These are phyloP conservation scores for Lophotriccus pileatus DNA, from an alignment of 2,797 vertebrate genomes.

Conservation along the genomic window DNA sequence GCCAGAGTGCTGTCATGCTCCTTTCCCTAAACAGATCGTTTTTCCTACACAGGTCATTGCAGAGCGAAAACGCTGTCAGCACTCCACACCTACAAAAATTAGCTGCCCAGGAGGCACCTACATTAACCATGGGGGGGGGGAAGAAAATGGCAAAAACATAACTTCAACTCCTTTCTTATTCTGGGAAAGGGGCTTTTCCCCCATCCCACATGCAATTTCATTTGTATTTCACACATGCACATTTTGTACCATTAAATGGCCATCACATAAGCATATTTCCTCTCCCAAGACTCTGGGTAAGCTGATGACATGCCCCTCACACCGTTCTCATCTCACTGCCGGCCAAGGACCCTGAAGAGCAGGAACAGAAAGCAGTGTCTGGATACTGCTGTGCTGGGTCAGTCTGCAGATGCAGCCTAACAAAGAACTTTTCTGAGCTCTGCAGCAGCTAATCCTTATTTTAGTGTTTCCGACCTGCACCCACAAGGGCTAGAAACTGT, in stretches of 20 bases:
- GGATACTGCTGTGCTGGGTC: rapidly evolving
- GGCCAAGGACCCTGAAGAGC: neutral
- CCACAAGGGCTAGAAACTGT: neutral
- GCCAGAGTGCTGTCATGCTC: neutral
- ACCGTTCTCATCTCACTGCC: neutral
- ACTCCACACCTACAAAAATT: neutral
- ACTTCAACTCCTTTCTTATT: neutral
- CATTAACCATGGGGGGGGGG: neutral
- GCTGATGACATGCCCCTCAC: neutral
- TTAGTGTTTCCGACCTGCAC: neutral
- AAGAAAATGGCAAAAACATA: neutral
- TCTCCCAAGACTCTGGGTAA: neutral
- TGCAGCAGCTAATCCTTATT: neutral
- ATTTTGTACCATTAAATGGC: neutral
- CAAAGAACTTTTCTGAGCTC: neutral
- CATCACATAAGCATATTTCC: neutral
- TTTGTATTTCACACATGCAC: neutral
- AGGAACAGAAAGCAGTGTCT: neutral
- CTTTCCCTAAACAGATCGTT: neutral
- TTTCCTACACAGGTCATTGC: rapidly evolving
- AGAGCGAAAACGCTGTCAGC: neutral
- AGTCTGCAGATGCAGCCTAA: neutral
- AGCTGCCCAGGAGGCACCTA: neutral
- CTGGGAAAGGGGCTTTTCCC: neutral
- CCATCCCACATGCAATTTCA: rapidly evolving